Evolutionary conservation across 2,888 invertebrate genomes (phyloP).

Genomic region (Eupithecia inturbata): DNA sequence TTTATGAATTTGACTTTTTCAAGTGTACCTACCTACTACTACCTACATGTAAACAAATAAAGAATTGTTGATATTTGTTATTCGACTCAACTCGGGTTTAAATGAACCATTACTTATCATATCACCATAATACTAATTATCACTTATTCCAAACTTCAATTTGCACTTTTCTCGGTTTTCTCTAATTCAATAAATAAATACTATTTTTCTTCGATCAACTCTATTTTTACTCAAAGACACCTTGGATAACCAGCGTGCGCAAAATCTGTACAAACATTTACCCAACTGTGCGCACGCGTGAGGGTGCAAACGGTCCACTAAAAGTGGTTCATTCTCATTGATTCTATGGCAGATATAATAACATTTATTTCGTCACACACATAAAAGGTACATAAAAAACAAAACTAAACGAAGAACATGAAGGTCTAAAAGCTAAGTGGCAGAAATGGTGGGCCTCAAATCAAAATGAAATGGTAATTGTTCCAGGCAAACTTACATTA

Average conservation of each 20-base stretch:
- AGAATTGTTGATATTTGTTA: no score
- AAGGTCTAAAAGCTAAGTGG: neutral
- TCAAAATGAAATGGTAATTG: neutral
- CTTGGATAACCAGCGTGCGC: conserved; percentile 28
- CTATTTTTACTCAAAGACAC: conserved; percentile 15
- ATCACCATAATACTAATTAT: no score
- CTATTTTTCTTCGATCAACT: no score
- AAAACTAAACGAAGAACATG: neutral
- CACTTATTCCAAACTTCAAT: neutral
- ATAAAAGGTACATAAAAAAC: neutral
- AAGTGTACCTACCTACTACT: no score
- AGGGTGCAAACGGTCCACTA: conserved; percentile 8
- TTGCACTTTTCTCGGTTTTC: neutral
- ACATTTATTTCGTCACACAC: neutral
- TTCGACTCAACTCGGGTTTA: no score
- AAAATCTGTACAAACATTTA: conserved; percentile 43
- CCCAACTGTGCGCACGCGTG: conserved; percentile 39
- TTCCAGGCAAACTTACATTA: neutral
- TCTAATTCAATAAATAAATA: neutral
- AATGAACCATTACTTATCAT: no score
- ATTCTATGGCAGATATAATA: neutral
- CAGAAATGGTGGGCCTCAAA: neutral
- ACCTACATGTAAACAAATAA: no score
- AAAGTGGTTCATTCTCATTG: neutral
- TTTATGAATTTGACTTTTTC: no score